Base-by-base conservation (phyloP, 2,797 vertebrate species). In the Merluccius polli region DNA sequence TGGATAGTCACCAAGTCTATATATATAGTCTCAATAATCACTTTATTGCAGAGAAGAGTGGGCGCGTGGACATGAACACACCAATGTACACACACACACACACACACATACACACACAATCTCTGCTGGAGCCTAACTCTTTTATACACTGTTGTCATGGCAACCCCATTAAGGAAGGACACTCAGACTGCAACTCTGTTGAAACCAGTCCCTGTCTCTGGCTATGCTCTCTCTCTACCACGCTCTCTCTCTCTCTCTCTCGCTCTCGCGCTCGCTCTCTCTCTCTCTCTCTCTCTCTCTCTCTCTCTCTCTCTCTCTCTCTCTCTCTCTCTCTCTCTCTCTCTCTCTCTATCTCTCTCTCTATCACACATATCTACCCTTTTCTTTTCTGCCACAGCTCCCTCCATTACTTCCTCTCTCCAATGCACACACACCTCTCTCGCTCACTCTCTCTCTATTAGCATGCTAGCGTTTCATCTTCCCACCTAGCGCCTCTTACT, bases 131-230 rank as follows among this genome's bases (percentile, higher is more conserved):
- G 88, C 85, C 90, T 90, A 86, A 87, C 89, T 90, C 89, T 85
- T 87, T 91, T 91, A 91, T 92, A 92, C 89, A 86, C 83, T 87
- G 93, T 94, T 92, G 93, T 93, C 93, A 94, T 93, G 90, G 92
- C 90, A 94, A 94, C 93, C 89, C 89, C 87, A 93, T 94, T 93
- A 94, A 93, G 92, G 90, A 90, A 93, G 92, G 92, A 93, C 92
- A 92, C 88, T 90, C 85, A 85, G 86, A 83, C 90, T 90, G 90
- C 89, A 92, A 92, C 88, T 89, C 86, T 85, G 85, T 89, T 92
- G 85, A 92, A 93, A 93, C 91, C 88, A 89, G 89, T 88, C 86
- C 48, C 87, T 84, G 87, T 88, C 87, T 83, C 82, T 85, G 84
- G 85, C 82, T 76, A 78, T 75, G 74, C 79, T 36, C 78, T 74